Evolutionary conservation across 2,888 invertebrate species (phyloP), one percentile per base, ranked within the genome.

Genomic region (Ligdia adustata): DNA sequence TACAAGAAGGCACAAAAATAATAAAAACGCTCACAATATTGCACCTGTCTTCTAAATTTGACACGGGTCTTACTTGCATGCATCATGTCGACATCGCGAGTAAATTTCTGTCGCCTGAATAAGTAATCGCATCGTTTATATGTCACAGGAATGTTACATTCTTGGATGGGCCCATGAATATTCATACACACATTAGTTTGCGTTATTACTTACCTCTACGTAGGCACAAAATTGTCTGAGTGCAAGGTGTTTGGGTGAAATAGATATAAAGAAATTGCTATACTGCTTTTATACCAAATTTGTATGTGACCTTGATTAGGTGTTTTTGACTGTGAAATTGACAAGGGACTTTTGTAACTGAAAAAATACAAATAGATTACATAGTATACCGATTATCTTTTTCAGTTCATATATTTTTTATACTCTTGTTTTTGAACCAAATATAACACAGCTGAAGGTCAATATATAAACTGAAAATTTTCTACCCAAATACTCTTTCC

Each of bases 101-200:
- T 87, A 86, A 80, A 87, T 88, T 81, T 78, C 82, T 80, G 79
- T 78, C 82, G 63, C 66, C 69, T 84, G 82, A 87, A 87, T 87
- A 86, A 86, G 78, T 85, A 79, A 87, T 82, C 69, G 57, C 65
- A 66, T 74, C 73, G 72, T 72, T 72, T 76, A 69, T n/a, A n/a
- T 69, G 71, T 75, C 69, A 69, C 62, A 67, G 64, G 65, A 66
- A 71, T 73, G 68, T 72, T 65, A 64, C 62, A 62, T 64, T 65
- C 68, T 69, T 65, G 62, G 64, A 66, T 66, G 59, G 66, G 64
- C 66, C 60, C 60, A 67, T 72, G 65, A 72, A 74, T 74, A 70
- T 69, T 66, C 62, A 67, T 55, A 56, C 62, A 55, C 60, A 66
- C 64, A 67, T 67, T 60, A 64, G 65, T 70, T 56, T 56, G 56